Evolutionary conservation across 1,140 invertebrate species (phyloP).

Genomic region (Hyles vespertilio): DNA sequence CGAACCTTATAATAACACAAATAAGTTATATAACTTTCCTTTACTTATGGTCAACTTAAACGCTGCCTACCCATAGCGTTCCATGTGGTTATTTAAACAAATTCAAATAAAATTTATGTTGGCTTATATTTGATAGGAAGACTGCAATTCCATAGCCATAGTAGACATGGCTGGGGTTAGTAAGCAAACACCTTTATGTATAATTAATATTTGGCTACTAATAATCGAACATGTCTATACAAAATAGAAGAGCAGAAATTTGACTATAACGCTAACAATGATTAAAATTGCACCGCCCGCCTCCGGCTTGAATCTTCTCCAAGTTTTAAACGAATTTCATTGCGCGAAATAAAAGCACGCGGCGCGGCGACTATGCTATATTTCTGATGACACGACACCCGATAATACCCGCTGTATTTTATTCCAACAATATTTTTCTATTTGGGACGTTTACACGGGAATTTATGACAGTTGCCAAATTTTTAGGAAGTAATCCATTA

Average conservation of each 20-base stretch:
- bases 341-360: conserved; percentile 52
- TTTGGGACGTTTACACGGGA: conserved; percentile 32
- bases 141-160: too few relatives aligned
- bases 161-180: too few relatives aligned
- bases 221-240: too few relatives aligned
- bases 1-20: too few relatives aligned
- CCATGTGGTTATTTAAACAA: too few relatives aligned
- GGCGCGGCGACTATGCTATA: conserved; percentile 25
- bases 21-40: too few relatives aligned
- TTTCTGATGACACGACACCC: conserved; percentile 39
- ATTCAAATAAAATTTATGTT: too few relatives aligned
- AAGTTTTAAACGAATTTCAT: conserved; percentile 66
- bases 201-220: too few relatives aligned
- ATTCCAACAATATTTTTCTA: conserved; percentile 37
- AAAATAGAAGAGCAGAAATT: background rate
- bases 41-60: too few relatives aligned
- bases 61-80: too few relatives aligned
- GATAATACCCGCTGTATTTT: conserved; percentile 34
- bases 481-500: conserved; percentile 34
- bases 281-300: conserved; percentile 46
- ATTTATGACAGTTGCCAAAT: conserved; percentile 39
- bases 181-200: too few relatives aligned
- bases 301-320: conserved; percentile 53
- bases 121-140: too few relatives aligned
- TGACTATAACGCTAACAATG: conserved; percentile 47